Base-by-base conservation (phyloP, 92 coral and sea anemone species). In the Hydrozoanthus gracilis region DNA sequence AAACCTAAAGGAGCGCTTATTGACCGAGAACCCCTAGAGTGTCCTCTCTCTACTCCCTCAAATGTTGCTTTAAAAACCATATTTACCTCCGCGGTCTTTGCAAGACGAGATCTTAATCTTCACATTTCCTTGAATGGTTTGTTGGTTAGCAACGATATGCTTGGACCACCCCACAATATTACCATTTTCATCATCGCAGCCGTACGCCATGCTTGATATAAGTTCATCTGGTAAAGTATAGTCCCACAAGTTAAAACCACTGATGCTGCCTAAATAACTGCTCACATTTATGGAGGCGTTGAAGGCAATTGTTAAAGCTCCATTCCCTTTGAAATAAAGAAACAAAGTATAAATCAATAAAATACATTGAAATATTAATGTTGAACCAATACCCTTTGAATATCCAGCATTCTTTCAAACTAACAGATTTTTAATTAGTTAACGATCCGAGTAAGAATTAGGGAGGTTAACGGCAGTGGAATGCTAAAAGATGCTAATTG, bases 151-250 rank as follows among this genome's bases (percentile, higher is more conserved):
- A 44, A 60, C 69, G 66, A 47, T 16, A 17, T 55, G 75, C 55
- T 14, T 46, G 12, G 12, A 14, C 95, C 93, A 92, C 18, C 68
- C 64, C 65, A 84, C 39, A 4, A 82, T 51, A 54, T 88, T 90
- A 8, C 95, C 95, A 0, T 54, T 78, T 14, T 88, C 90, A 4
- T 18, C 49, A 39, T 88, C 88, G 50, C 93, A 92, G 60, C 88
- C 93, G 75, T 88, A 92, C 6, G 95, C 86, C 95, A 90, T 85
- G 90, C 89, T 87, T 15, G 84, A 87, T 51, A 92, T 61, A 65
- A 75, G 83, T 74, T 88, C 73, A 20, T 27, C 77, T 9, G 75
- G 15, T 61, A 89, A 71, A 5, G 44, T 12, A 74, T 86, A 86
- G 71, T 54, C 61, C 92, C 92, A 89, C 20, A 89, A 9, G 52